Conservation (phyloP, 2,888 invertebrate species). For the Protonemura montana region DNA sequence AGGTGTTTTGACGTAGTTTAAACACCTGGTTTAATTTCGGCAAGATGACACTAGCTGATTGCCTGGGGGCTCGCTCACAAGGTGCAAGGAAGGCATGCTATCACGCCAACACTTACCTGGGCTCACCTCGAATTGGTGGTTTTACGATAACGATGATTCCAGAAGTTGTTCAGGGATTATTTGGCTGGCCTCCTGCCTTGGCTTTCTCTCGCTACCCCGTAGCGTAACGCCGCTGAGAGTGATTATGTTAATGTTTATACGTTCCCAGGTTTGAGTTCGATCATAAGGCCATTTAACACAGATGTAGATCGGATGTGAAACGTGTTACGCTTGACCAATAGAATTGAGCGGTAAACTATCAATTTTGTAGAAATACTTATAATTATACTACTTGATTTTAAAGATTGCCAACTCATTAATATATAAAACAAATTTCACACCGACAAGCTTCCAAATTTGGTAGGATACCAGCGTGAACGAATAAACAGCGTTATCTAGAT, state of each 20-base stretch:
- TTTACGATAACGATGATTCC: too few relatives aligned
- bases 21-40: background rate
- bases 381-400: background rate
- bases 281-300: background rate
- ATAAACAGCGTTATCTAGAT: too few relatives aligned
- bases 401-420: background rate
- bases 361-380: background rate
- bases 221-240: too few relatives aligned
- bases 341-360: background rate
- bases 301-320: background rate
- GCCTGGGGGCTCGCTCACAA: too few relatives aligned
- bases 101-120: too few relatives aligned
- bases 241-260: too few relatives aligned
- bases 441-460: background rate
- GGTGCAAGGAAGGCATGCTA: too few relatives aligned
- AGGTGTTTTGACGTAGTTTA: background rate
- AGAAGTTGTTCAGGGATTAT: too few relatives aligned
- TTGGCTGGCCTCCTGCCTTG: too few relatives aligned
- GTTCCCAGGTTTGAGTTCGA: too few relatives aligned
- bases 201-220: too few relatives aligned
- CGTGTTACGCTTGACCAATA: background rate
- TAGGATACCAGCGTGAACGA: background rate
- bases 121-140: too few relatives aligned
- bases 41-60: background rate
- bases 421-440: background rate